A percentile compares a stretch with the other conserved stretches of the same genome.
phyloP scores from a whole-genome alignment of 2,888 invertebrate genomes.

The Drosophila yooni region DNA sequence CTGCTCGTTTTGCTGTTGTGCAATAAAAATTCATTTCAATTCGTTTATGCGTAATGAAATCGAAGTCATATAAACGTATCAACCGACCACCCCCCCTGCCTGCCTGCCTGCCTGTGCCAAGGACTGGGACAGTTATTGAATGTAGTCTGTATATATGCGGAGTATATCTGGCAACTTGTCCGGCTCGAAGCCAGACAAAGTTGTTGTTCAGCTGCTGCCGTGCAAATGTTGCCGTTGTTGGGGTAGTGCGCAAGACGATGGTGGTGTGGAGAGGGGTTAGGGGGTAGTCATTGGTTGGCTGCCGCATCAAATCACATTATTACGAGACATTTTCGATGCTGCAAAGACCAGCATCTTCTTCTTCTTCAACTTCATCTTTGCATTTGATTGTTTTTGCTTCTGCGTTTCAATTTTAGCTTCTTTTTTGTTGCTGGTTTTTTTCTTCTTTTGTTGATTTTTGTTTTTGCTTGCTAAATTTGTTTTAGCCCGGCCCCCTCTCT shows the following conservation, averaged over 20 bases:
- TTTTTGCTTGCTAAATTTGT: conserved; percentile 57
- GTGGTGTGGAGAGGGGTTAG: not conserved
- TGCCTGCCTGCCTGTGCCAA: not conserved
- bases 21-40: conserved; percentile 82
- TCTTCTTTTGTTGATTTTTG: conserved; percentile 46
- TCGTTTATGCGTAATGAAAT: conserved; percentile 79
- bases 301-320: conserved; percentile 74
- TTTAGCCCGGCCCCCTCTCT: conserved; percentile 33
- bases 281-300: conserved; percentile 18
- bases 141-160: conserved; percentile 22
- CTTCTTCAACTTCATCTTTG: conserved; percentile 42
- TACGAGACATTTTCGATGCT: conserved; percentile 63
- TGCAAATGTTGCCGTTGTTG: conserved; percentile 24
- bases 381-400: conserved; percentile 62
- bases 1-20: conserved; percentile 62
- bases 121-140: conserved; percentile 62
- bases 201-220: conserved; percentile 66
- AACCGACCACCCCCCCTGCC: not conserved
- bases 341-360: conserved; percentile 34
- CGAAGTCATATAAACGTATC: conserved; percentile 70
- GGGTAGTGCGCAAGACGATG: not conserved
- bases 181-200: conserved; percentile 65
- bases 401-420: conserved; percentile 39
- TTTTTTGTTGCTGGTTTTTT: conserved; percentile 3
- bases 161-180: conserved; percentile 39